These are phyloP conservation scores for Oreocharis arfaki DNA, from an alignment of 2,113 vertebrate genomes.

Conservation along the genomic window DNA sequence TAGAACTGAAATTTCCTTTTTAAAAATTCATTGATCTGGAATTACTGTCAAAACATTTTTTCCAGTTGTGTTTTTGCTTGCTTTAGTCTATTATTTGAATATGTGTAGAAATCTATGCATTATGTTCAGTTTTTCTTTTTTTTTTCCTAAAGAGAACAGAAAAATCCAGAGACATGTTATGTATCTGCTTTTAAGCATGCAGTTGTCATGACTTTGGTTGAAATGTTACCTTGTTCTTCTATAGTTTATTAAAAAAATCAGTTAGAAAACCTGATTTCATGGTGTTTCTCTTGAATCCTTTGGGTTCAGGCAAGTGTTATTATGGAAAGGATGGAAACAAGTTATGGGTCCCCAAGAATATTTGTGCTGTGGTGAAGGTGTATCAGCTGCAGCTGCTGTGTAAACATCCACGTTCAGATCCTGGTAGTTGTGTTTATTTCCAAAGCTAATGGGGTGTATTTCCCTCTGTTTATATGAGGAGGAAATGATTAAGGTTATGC, in stretches of 20 bases:
- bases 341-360: neutral
- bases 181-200: conserved; percentile 54
- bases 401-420: neutral
- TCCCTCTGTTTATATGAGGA: neutral
- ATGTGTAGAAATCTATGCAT: conserved; percentile 22
- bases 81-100: conserved; percentile 24
- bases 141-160: neutral
- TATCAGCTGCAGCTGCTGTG: neutral
- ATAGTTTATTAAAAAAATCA: conserved; percentile 61
- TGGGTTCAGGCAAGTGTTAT: neutral
- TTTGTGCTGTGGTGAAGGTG: neutral
- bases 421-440: neutral
- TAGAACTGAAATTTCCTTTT: neutral
- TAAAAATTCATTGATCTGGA: neutral
- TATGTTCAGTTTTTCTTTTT: neutral
- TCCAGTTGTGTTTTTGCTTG: neutral
- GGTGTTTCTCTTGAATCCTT: conserved; percentile 16
- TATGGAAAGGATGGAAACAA: neutral
- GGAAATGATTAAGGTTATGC: neutral
- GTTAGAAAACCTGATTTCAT: conserved; percentile 29
- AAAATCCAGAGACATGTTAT: conserved; percentile 11
- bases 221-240: conserved; percentile 52
- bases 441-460: neutral
- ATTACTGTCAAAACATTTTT: neutral
- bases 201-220: conserved; percentile 34